Evolutionary conservation across 2,113 vertebrate species (phyloP).

Genomic region (Seriola quinqueradiata): DNA sequence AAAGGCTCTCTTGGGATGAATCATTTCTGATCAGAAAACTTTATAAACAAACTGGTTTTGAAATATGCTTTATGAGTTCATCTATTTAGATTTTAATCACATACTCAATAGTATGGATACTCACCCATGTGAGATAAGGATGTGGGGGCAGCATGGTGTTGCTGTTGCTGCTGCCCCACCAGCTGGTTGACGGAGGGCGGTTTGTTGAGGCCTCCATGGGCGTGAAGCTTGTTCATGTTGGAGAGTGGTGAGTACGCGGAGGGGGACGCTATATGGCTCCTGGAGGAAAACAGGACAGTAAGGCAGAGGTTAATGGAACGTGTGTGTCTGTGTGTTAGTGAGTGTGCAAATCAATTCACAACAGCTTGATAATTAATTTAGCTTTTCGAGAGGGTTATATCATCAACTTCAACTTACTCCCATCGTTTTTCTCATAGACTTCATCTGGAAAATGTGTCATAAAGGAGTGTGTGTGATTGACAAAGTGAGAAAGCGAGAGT

Average conservation of each 20-base stretch:
- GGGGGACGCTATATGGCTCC: slow-evolving; percentile 87
- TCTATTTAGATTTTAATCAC: not conserved
- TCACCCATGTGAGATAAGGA: slow-evolving; percentile 92
- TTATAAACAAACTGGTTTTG: not conserved
- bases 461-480: not conserved
- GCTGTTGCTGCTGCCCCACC: slow-evolving; percentile 91
- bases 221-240: slow-evolving; percentile 90
- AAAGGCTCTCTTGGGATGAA: not conserved
- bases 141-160: slow-evolving; percentile 80
- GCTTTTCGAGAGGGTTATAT: not conserved
- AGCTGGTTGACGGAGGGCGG: slow-evolving; percentile 93
- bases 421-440: not conserved
- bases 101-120: slow-evolving; percentile 12
- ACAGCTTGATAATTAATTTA: not conserved
- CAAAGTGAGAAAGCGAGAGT: not conserved
- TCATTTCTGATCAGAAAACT: not conserved
- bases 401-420: not conserved
- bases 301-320: slow-evolving; percentile 1
- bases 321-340: not conserved
- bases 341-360: not conserved
- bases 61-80: not conserved
- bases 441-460: not conserved
- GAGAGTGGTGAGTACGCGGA: slow-evolving; percentile 90
- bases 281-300: slow-evolving; percentile 59
- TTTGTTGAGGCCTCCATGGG: slow-evolving; percentile 87